Percentiles rank a stretch among this genome's conserved stretches.
Evolutionary conservation across 2,888 invertebrate genomes (phyloP).

Genomic region (Trilocha varians): DNA sequence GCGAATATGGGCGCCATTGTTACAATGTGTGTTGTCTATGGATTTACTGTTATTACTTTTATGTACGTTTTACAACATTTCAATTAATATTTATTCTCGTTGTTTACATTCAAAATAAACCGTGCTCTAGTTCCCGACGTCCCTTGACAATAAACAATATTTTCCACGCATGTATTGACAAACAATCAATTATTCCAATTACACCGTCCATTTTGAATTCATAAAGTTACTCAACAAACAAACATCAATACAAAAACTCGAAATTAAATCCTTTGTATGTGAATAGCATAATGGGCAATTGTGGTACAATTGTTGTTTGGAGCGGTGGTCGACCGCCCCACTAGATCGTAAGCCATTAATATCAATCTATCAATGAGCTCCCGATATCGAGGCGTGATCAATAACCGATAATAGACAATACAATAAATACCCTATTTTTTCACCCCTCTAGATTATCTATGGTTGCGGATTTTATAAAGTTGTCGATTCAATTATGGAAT

Average conservation of each 20-base stretch:
- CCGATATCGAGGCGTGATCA: constrained; percentile 67
- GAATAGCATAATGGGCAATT: constrained; percentile 62
- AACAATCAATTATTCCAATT: constrained; percentile 17
- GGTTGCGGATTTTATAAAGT: constrained; percentile 50
- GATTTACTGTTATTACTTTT: constrained; percentile 39
- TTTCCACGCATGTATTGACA: constrained; percentile 11
- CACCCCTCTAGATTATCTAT: constrained; percentile 49
- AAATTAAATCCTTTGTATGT: constrained; percentile 39
- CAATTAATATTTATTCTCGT: no score
- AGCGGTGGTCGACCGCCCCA: constrained; percentile 56
- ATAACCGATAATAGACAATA: constrained; percentile 48
- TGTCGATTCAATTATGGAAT: constrained; percentile 52
- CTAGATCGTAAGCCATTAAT: constrained; percentile 45
- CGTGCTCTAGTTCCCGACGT: neutral
- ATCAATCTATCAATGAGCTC: constrained; percentile 65
- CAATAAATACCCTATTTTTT: constrained; percentile 37
- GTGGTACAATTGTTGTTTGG: constrained; percentile 54
- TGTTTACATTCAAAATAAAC: no score
- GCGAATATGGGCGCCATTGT: constrained; percentile 53
- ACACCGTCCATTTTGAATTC: constrained; percentile 22
- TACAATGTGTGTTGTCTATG: constrained; percentile 51
- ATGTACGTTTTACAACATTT: constrained; percentile 34
- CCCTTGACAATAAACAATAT: constrained; percentile 2
- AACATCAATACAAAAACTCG: constrained; percentile 40
- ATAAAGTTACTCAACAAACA: constrained; percentile 28